These are phyloP conservation scores for Loxodonta africana DNA, from an alignment of 2,113 vertebrate species.

Conservation along the genomic window DNA sequence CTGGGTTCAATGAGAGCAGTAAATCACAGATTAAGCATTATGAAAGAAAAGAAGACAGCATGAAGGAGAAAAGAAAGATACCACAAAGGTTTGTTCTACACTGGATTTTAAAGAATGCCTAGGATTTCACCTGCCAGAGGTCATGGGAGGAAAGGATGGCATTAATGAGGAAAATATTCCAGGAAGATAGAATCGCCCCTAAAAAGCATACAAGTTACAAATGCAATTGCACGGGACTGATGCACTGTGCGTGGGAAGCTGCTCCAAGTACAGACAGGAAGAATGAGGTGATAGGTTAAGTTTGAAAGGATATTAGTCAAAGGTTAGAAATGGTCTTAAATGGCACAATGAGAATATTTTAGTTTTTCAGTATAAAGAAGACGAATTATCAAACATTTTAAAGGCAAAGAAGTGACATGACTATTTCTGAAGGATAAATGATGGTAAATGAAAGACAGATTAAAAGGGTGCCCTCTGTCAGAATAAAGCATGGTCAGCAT, in stretches of 20 bases:
- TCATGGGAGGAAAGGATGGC: background rate
- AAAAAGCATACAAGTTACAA: background rate
- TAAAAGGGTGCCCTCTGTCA: slow-evolving; percentile 50
- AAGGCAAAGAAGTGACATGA: slow-evolving; percentile 52
- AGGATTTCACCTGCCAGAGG: background rate
- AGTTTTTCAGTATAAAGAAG: background rate
- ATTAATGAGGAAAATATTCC: background rate
- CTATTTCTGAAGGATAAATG: slow-evolving; percentile 33
- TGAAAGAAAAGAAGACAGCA: background rate
- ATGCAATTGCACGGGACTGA: background rate
- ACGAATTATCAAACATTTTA: slow-evolving; percentile 31
- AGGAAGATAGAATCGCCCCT: background rate
- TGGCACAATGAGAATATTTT: background rate
- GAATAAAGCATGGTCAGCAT: slow-evolving; percentile 68
- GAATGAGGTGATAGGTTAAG: background rate
- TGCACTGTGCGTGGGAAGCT: background rate
- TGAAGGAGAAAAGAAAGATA: background rate
- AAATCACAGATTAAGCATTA: background rate
- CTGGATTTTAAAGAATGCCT: background rate
- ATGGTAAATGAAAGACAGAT: slow-evolving; percentile 39
- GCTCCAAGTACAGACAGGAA: background rate
- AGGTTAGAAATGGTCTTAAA: slow-evolving; percentile 12
- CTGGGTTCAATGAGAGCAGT: background rate
- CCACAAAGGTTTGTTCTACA: background rate
- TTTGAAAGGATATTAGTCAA: background rate